A percentile compares a stretch with the other conserved stretches of the same genome.
Conservation (phyloP, 2,888 invertebrate genomes). For the Apeira syringaria region DNA sequence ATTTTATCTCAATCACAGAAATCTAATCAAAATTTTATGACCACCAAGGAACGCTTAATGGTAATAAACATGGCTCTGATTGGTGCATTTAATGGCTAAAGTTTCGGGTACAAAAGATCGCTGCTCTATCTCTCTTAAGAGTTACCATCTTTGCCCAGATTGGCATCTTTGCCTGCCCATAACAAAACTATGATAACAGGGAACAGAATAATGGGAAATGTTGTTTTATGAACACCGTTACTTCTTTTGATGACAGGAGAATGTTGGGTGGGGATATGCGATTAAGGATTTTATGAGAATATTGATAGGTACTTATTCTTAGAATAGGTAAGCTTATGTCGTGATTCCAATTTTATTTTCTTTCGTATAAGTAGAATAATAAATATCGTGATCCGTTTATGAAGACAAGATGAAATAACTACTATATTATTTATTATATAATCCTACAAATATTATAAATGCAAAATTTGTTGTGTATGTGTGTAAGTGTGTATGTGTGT, state of each 20-base stretch:
- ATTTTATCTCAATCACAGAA: too few species aligned
- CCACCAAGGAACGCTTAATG: neutral
- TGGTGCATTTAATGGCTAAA: constrained; percentile 18
- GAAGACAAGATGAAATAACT: too few species aligned
- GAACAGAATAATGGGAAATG: constrained; percentile 22
- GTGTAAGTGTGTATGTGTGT: too few species aligned
- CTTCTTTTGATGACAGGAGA: constrained; percentile 20
- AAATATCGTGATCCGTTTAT: too few species aligned
- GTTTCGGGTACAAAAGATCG: constrained; percentile 11
- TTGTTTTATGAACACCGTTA: constrained; percentile 23
- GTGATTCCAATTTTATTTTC: constrained; percentile 2
- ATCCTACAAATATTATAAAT: too few species aligned
- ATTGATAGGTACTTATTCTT: constrained; percentile 1
- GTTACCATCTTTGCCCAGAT: constrained; percentile 9
- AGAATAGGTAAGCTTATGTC: neutral
- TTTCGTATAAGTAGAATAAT: too few species aligned
- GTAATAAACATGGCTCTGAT: constrained; percentile 7
- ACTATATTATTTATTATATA: too few species aligned
- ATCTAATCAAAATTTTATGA: constrained; percentile 20
- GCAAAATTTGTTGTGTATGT: too few species aligned
- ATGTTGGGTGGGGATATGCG: constrained; percentile 11
- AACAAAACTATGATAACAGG: constrained; percentile 25
- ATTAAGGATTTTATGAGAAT: constrained; percentile 21
- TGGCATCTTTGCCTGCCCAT: constrained; percentile 14
- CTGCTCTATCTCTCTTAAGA: constrained; percentile 9